A percentile compares a stretch with the other conserved stretches of the same genome.
Conservation (phyloP, 2,113 vertebrate genomes). For the Tor tambroides region DNA sequence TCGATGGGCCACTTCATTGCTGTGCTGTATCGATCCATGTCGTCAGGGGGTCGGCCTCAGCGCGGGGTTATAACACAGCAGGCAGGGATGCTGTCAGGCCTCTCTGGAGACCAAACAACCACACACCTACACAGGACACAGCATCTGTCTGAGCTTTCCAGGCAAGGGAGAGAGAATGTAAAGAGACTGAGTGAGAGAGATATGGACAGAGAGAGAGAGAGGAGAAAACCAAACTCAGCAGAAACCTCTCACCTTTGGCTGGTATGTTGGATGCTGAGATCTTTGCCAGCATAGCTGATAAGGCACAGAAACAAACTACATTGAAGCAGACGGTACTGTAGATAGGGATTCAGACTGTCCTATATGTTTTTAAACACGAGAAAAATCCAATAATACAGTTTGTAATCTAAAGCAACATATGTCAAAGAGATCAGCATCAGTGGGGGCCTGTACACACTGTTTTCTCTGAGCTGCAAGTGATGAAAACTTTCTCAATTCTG, state of each 20-base stretch:
- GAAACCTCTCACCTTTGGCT: neutral
- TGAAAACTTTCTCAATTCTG: neutral
- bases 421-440: neutral
- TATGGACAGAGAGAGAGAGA: neutral
- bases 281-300: conserved; percentile 11
- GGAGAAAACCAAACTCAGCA: conserved; percentile 21
- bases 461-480: neutral
- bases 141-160: conserved; percentile 19
- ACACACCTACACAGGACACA: conserved; percentile 4
- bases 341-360: neutral
- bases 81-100: conserved; percentile 23
- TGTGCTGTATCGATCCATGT: conserved; percentile 77
- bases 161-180: neutral
- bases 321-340: neutral
- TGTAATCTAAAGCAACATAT: neutral
- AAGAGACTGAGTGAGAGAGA: conserved; percentile 5
- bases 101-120: conserved; percentile 31
- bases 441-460: neutral
- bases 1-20: conserved; percentile 79
- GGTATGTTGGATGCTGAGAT: neutral
- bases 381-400: neutral
- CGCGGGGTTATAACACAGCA: conserved; percentile 66
- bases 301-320: neutral
- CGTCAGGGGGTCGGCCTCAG: conserved; percentile 69
- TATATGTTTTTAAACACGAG: neutral